These are phyloP conservation scores for Willisornis vidua DNA, from an alignment of 2,113 vertebrate species.

Conservation along the genomic window DNA sequence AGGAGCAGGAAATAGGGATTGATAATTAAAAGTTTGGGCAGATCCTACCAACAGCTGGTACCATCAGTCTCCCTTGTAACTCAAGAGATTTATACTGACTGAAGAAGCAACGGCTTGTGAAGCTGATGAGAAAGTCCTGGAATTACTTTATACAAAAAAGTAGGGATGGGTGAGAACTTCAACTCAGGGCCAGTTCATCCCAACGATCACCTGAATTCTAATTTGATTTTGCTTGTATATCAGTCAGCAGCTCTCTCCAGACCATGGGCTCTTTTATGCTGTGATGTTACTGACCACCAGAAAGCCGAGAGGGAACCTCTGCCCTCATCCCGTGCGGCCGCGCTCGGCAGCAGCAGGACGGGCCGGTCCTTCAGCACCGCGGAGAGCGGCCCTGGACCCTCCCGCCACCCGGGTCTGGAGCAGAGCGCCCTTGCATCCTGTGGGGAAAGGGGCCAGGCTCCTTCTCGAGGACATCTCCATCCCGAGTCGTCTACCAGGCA, in stretches of 20 bases:
- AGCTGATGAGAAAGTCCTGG: background rate
- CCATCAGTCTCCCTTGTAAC: background rate
- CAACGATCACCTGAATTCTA: background rate
- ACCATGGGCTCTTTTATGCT: fast-evolving
- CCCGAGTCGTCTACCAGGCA: background rate
- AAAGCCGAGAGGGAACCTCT: fast-evolving
- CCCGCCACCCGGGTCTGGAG: fast-evolving
- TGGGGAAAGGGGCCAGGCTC: fast-evolving
- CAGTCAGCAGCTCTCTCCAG: background rate
- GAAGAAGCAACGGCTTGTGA: background rate
- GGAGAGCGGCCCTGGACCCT: conserved; percentile 33
- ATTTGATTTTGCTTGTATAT: background rate
- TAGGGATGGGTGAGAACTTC: background rate
- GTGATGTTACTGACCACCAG: too few relatives aligned
- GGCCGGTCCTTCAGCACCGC: conserved; percentile 45
- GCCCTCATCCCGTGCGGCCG: fast-evolving
- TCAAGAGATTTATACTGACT: background rate
- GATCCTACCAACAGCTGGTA: background rate
- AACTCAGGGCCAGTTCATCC: background rate
- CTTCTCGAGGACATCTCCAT: fast-evolving
- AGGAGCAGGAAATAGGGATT: background rate
- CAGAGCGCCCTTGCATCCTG: fast-evolving
- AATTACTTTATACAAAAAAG: background rate
- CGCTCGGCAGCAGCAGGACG: fast-evolving
- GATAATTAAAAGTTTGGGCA: background rate